Evolutionary conservation across 2,113 vertebrate species (phyloP).

Genomic region (Petrocephalus zakoni): DNA sequence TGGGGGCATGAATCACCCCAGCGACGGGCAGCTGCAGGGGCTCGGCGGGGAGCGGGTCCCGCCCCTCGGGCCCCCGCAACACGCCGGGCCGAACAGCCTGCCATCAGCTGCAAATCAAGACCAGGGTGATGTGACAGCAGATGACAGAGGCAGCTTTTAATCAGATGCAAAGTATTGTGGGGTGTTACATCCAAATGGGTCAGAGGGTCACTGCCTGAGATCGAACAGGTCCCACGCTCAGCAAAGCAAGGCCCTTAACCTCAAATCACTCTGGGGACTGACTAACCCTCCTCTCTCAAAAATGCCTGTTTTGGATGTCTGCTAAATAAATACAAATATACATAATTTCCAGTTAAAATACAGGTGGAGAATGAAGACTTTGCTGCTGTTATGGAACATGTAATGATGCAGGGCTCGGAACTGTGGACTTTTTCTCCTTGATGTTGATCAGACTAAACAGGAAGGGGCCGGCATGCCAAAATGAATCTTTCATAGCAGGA

Average conservation of each 20-base stretch:
- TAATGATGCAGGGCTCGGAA: neutral
- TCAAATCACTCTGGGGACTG: neutral
- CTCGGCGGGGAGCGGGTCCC: neutral
- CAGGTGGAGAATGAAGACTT: neutral
- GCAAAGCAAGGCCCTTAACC: neutral
- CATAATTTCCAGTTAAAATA: neutral
- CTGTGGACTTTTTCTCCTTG: neutral
- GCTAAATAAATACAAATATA: neutral
- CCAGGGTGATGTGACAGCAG: neutral
- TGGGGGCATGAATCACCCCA: neutral
- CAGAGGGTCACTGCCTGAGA: neutral
- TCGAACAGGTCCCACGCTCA: neutral
- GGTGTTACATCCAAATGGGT: neutral
- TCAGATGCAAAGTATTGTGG: neutral
- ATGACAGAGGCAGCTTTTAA: neutral
- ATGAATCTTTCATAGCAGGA: neutral
- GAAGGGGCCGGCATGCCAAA: neutral
- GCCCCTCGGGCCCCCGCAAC: neutral
- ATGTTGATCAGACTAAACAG: constrained; percentile 5
- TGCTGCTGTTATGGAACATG: neutral
- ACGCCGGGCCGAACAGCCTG: neutral
- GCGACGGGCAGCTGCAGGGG: neutral
- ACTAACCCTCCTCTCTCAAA: neutral
- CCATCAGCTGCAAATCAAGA: neutral
- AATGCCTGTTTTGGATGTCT: neutral